Evolutionary conservation across 23 tunicate genomes (phyloP).

Genomic region (Phallusia fumigata): DNA sequence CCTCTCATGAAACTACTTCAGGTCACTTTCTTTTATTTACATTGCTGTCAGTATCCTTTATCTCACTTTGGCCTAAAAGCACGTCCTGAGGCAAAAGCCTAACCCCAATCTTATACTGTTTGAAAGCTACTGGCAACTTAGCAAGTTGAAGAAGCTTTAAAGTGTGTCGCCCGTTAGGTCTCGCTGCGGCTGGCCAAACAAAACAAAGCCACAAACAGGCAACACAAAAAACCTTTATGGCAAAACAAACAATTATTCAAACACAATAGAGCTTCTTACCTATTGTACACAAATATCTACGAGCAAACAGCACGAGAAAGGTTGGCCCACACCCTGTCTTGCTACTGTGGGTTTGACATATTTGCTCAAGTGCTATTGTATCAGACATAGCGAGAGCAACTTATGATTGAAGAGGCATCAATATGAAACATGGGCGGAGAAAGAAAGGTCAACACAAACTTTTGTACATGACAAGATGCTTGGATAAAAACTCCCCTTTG

Average conservation of each 20-base stretch:
- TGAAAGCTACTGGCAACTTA: not conserved
- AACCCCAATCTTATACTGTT: not conserved
- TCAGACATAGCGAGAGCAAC: not conserved
- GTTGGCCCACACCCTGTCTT: not conserved
- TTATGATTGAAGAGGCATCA: not conserved
- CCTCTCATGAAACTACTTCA: not conserved
- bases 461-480: not conserved
- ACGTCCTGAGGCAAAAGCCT: not conserved
- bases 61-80: not conserved
- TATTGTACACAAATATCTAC: not conserved
- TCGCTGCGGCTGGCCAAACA: not conserved
- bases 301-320: not conserved
- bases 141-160: not conserved
- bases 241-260: constrained; percentile 1
- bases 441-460: not conserved
- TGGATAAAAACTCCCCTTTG: no score
- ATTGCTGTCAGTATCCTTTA: not conserved
- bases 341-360: not conserved
- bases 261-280: not conserved
- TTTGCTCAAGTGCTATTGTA: not conserved
- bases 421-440: constrained; percentile 7
- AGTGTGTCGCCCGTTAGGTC: not conserved
- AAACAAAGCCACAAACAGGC: not conserved
- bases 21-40: not conserved
- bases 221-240: not conserved